Evolutionary conservation across 53 echinoderm and acorn worm species (phyloP).

Genomic region (Astropecten irregularis): DNA sequence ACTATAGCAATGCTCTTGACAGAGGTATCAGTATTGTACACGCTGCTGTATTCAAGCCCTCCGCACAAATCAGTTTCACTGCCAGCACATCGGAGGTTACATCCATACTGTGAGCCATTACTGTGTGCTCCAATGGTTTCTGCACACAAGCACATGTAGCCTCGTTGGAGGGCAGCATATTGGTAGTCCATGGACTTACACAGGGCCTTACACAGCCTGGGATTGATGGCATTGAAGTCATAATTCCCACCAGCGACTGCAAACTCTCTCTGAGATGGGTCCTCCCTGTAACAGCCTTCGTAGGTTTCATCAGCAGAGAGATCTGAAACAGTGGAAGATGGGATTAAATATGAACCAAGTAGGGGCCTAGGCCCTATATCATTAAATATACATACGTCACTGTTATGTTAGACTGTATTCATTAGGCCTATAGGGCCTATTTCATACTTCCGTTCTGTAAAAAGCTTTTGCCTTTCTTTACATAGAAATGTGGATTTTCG

Average conservation of each 20-base stretch:
- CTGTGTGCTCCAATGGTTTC: constrained; percentile 45
- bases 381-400: too few relatives aligned
- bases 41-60: constrained; percentile 59
- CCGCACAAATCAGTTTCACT: constrained; percentile 68
- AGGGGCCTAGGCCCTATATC: too few relatives aligned
- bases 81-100: constrained; percentile 62
- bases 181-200: constrained; percentile 66
- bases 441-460: too few relatives aligned
- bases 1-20: constrained; percentile 64
- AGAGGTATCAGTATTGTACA: constrained; percentile 70
- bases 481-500: too few relatives aligned
- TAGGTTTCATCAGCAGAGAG: constrained; percentile 61
- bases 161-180: constrained; percentile 71
- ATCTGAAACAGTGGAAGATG: too few relatives aligned
- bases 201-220: constrained; percentile 70
- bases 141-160: constrained; percentile 69
- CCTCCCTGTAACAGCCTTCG: constrained; percentile 72
- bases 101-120: constrained; percentile 53
- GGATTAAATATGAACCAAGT: not conserved
- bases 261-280: constrained; percentile 53
- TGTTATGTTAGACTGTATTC: too few relatives aligned
- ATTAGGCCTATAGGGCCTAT: too few relatives aligned
- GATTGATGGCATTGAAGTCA: constrained; percentile 63
- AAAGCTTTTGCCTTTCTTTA: too few relatives aligned
- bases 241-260: constrained; percentile 67